Conservation (phyloP, 1,140 invertebrate species). For the Gonatopus flavifemur region DNA sequence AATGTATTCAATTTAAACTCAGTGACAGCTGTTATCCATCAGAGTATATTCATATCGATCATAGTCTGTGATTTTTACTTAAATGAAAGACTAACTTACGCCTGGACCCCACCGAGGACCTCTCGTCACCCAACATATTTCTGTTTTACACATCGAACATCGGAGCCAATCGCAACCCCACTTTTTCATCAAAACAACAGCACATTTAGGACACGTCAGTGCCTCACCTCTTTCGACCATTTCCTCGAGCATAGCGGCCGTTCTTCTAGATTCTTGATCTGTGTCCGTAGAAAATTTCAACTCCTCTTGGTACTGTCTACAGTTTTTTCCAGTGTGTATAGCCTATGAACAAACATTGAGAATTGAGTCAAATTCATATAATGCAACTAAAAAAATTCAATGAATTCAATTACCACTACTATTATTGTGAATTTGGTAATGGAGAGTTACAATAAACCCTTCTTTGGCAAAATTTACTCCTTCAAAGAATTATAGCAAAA, state of each 20-base stretch:
- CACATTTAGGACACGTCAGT: slow-evolving; percentile 81
- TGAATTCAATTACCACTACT: too few species aligned
- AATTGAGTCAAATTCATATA: too few species aligned
- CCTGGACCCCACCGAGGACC: slow-evolving; percentile 84
- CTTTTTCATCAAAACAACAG: slow-evolving; percentile 85
- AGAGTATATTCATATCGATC: background rate
- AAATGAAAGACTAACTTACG: slow-evolving; percentile 51
- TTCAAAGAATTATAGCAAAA: too few species aligned
- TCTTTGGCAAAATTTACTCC: too few species aligned
- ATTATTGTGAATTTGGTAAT: too few species aligned
- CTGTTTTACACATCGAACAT: slow-evolving; percentile 90
- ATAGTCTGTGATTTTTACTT: too few species aligned
- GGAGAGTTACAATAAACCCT: too few species aligned
- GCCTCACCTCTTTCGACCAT: slow-evolving; percentile 85
- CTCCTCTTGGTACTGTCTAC: slow-evolving; percentile 82
- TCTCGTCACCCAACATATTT: slow-evolving; percentile 93
- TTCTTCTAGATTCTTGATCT: slow-evolving; percentile 72
- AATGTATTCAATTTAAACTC: too few species aligned
- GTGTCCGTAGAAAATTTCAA: slow-evolving; percentile 66
- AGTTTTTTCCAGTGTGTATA: slow-evolving; percentile 82
- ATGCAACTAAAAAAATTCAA: too few species aligned
- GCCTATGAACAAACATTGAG: too few species aligned
- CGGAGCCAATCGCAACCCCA: slow-evolving; percentile 94
- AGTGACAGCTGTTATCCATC: too few species aligned
- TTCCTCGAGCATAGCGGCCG: slow-evolving; percentile 76